Base-by-base conservation (phyloP, 2,113 vertebrate species). In the Fregetta grallaria region DNA sequence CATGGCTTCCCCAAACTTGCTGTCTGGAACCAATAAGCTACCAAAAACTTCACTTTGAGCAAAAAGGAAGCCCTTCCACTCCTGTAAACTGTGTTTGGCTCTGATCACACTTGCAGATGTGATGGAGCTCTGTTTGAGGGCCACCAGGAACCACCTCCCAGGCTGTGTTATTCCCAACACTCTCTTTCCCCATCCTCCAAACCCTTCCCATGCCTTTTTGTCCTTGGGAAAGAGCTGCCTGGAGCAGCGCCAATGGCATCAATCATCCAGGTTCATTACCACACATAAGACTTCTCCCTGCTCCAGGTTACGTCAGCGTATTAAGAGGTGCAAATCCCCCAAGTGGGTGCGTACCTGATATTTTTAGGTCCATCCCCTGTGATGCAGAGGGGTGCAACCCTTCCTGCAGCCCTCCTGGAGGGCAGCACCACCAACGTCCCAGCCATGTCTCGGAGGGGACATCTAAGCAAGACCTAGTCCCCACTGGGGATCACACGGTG, bases 331-430 rank as follows among this genome's bases (percentile, higher is more conserved):
- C 21, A 36, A 25, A 62, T 21, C 29, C 23, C 34, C 29, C 47
- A 15, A 42, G 63, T 2, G 1, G 38, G 15, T 7, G 26, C 1
- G 2, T n/a, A 13, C 36, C 65, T 76, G 79, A 49, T 1, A 2
- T 71, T 20, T 49, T 56, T 36, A 49, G 65, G 65, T 56, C 72
- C 56, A 27, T 16, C n/a, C 26, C n/a, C 25, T 27, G 30, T 32
- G 49, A 27, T 8, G 22, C 26, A 23, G 40, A 16, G 16, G n/a
- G 22, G 29, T 65, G n/a, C 59, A 81, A 26, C 50, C 53, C 44
- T 42, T 67, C 30, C 44, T 13, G 15, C 8, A 4, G n/a, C 15
- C 50, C 50, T 73, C 44, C 52, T 16, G 52, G 53, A 22, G 18
- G 27, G 18, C 62, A 67, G 53, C 45, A n/a, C 34, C 20, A 45